Evolutionary conservation across 2,888 invertebrate genomes (phyloP).

Genomic region (Atethmia centrago): DNA sequence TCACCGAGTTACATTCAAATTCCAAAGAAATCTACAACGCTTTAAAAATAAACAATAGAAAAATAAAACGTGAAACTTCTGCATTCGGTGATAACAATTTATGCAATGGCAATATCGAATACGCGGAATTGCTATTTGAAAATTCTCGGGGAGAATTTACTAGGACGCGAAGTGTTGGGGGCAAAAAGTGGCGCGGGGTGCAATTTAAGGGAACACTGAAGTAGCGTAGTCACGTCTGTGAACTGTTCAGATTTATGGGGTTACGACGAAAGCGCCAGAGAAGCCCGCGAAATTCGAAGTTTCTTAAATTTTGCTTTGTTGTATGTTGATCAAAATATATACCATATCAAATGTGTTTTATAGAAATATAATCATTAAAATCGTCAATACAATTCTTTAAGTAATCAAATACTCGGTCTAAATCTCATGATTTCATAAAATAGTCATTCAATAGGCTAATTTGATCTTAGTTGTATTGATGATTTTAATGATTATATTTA

Average conservation of each 20-base stretch:
- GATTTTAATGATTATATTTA: not conserved
- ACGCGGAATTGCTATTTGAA: conserved; percentile 54
- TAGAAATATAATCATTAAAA: not conserved
- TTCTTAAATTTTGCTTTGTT: not conserved
- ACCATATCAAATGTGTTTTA: not conserved
- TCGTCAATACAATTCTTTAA: not conserved
- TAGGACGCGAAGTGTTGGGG: conserved; percentile 46
- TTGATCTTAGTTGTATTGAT: not conserved
- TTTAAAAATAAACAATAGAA: conserved; percentile 41
- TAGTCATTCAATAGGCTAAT: too few relatives aligned
- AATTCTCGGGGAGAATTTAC: conserved; percentile 46
- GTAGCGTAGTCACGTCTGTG: conserved; percentile 65
- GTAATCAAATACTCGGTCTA: not conserved
- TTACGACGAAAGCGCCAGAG: conserved; percentile 19
- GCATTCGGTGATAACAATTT: too few relatives aligned
- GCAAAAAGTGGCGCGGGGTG: conserved; percentile 63
- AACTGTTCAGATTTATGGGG: conserved; percentile 66
- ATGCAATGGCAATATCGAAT: too few relatives aligned
- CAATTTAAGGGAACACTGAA: conserved; percentile 68
- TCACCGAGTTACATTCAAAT: conserved; percentile 48
- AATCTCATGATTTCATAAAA: too few relatives aligned
- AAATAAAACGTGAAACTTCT: conserved; percentile 43
- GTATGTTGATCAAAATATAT: too few relatives aligned
- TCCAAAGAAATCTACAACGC: conserved; percentile 42
- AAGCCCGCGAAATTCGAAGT: not conserved